Base-by-base conservation (phyloP, 2,888 invertebrate genomes). In the Neocrepidodera transversa region DNA sequence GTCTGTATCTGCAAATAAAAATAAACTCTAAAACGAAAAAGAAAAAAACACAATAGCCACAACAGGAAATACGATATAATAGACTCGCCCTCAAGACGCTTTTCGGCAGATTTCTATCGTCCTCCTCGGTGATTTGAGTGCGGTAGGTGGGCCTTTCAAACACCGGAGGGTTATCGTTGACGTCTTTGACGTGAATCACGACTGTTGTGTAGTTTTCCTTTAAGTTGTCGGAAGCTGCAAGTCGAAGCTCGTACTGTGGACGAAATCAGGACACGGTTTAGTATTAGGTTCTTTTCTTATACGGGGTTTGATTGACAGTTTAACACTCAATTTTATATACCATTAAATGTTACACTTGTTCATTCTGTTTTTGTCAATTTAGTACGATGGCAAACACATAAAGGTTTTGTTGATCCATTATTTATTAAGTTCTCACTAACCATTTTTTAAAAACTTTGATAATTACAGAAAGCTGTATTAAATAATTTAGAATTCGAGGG, bases 171-270 rank as follows among this genome's bases (percentile, higher is more conserved):
- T 97, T 97, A 85, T 98, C 97, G 82, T 97, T 97, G 69, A 97
- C 95, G 80, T 98, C 97, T 82, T 95, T 96, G 73, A 97, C 94
- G 82, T 95, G 93, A 76, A 97, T 96, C 76, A 96, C 95, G 68
- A 97, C 96, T 35, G 93, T 95, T 38, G 96, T 96, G 83, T 93
- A 93, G 86, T 96, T 96, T 82, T 97, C 96, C 84, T 95, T 95
- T 78, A 95, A 86, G 85, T 97, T 97, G 84, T 95, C 94, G 65
- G 97, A 95, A 53, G 95, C 95, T 60, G 96, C 95, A 82, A 95
- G 84, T 79, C 94, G 91, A 79, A 95, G 86, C 84, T 96, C 95
- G 82, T 95, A 95, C 93, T 95, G 83, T 48, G 56, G 48, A 59
- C 8, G 17, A 54, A 54, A 54, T 30, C 26, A 45, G 42, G 42